These are phyloP conservation scores for Salminus brasiliensis DNA, from an alignment of 2,113 vertebrate species.

Conservation along the genomic window DNA sequence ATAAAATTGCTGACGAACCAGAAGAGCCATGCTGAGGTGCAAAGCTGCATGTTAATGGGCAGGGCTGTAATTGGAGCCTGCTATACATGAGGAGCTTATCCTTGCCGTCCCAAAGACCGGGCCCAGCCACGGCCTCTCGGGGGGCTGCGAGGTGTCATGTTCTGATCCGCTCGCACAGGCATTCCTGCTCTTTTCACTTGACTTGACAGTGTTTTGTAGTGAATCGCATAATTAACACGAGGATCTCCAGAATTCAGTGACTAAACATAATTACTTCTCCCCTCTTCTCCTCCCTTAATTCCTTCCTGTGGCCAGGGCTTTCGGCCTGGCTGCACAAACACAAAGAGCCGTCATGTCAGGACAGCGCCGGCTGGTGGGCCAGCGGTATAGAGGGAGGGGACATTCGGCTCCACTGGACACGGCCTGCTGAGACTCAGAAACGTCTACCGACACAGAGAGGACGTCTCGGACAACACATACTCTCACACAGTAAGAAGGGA, in stretches of 20 bases:
- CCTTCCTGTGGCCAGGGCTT: constrained; percentile 83
- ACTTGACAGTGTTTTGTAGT: constrained; percentile 80
- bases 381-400: constrained; percentile 83
- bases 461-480: background rate
- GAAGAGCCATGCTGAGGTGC: constrained; percentile 21
- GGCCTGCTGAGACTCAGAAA: constrained; percentile 41
- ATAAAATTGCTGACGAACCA: constrained; percentile 47
- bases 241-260: constrained; percentile 91
- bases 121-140: constrained; percentile 39
- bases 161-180: constrained; percentile 60
- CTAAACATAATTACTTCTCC: constrained; percentile 94
- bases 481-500: background rate
- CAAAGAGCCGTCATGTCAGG: constrained; percentile 88
- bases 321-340: constrained; percentile 92
- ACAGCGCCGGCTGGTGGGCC: constrained; percentile 85
- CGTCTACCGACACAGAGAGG: constrained; percentile 43
- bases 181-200: constrained; percentile 82
- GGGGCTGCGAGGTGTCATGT: constrained; percentile 61
- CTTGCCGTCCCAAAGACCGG: constrained; percentile 41
- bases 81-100: constrained; percentile 45
- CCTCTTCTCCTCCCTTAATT: constrained; percentile 76
- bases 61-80: constrained; percentile 51
- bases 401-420: constrained; percentile 77
- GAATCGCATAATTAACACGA: constrained; percentile 85
- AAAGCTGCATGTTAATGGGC: constrained; percentile 39